Conservation (phyloP, 2,797 vertebrate genomes). For the Linurgus olivaceus region DNA sequence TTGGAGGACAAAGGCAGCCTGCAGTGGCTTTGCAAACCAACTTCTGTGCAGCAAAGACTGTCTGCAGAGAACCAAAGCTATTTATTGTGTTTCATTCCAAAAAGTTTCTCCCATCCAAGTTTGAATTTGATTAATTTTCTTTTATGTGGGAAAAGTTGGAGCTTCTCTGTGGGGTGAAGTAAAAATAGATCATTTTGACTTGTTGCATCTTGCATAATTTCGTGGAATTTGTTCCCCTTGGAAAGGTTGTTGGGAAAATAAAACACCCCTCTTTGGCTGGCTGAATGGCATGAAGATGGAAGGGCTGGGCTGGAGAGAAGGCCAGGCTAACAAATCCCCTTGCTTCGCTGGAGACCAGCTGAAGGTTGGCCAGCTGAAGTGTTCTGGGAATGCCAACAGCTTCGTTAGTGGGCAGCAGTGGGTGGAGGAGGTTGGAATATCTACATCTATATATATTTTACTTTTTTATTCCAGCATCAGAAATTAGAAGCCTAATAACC, state of each 20-base stretch:
- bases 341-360: neutral
- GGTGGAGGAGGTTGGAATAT: neutral
- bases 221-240: neutral
- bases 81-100: neutral
- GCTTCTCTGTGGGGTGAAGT: neutral
- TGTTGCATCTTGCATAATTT: neutral
- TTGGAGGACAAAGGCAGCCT: neutral
- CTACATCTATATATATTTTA: neutral
- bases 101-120: neutral
- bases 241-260: neutral
- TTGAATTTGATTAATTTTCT: neutral
- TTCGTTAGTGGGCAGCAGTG: fast-evolving
- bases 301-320: neutral
- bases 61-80: neutral
- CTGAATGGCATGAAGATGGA: neutral
- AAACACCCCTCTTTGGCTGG: neutral
- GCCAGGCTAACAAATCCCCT: neutral
- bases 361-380: neutral
- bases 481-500: no score
- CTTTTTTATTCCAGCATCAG: neutral
- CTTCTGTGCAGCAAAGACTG: neutral
- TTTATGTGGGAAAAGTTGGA: neutral
- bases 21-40: neutral
- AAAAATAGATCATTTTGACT: neutral
- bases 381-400: neutral